Percentiles rank a stretch among this genome's conserved stretches.
Conservation (phyloP, 2,113 vertebrate genomes). For the Hippocampus zosterae region DNA sequence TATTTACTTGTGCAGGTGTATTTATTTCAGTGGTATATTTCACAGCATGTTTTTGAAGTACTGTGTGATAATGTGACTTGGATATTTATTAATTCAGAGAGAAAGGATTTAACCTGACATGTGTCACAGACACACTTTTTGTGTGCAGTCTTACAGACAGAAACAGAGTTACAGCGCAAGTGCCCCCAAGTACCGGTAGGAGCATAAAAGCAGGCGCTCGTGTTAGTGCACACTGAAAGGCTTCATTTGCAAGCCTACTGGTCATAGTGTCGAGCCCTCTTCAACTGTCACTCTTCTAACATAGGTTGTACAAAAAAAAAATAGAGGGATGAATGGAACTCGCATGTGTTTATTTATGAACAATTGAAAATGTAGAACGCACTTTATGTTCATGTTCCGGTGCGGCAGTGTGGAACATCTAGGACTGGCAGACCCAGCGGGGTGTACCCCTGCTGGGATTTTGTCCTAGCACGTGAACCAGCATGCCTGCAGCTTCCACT, state of each 20-base stretch:
- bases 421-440: slow-evolving; percentile 14
- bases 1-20: background rate
- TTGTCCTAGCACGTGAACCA: slow-evolving; percentile 34
- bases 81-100: too few species aligned
- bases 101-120: too few species aligned
- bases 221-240: too few species aligned
- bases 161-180: too few species aligned
- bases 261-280: too few species aligned
- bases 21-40: background rate
- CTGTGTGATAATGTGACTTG: background rate
- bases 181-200: too few species aligned
- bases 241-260: too few species aligned
- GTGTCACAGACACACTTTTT: too few species aligned
- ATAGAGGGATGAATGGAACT: background rate
- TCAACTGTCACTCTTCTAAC: too few species aligned
- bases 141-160: too few species aligned
- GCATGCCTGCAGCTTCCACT: slow-evolving; percentile 31
- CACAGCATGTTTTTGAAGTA: background rate
- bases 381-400: background rate
- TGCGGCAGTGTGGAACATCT: background rate
- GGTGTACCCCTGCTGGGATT: slow-evolving; percentile 35
- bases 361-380: background rate
- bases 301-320: background rate
- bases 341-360: background rate
- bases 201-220: too few species aligned